Base-by-base conservation (phyloP, 37 sponge, comb jelly and placozoan genomes). In the Theonella swinhoei region DNA sequence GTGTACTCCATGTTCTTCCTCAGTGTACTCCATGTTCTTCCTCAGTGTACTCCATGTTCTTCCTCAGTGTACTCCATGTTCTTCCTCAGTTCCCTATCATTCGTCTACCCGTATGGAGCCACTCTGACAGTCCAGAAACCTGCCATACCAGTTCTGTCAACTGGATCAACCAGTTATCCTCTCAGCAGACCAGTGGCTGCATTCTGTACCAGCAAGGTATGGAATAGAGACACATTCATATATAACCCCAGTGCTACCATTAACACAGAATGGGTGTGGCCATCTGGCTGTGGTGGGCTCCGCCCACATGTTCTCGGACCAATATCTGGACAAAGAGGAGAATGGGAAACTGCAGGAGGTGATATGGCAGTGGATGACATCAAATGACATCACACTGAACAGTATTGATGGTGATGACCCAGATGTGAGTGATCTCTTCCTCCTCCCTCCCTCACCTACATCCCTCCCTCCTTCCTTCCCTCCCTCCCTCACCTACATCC, bases 141-240 rank as follows among this genome's bases (percentile, higher is more conserved):
- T 32, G 82, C 99, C 0, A 83, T 98, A 23, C 82, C 93, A 28
- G 89, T 96, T n/a, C 88, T 98, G 19, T 98, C 99, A 31, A 88
- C 98, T 2, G 99, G 99, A 19, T 84, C 74, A 33, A 90, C 90
- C 29, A 96, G 93, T 31, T 91, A 90, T 68, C 99, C 99, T 24
- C 90, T 96, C 79, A 96, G 96, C 79, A 87, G 99, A 80, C 99
- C 99, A 4, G 86, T 96, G n/a, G 94, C 96, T 88, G 99, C 99
- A 25, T 94, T 98, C 85, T 87, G 88, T 74, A 31, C 77, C 62
- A 62, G 68, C 31, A 89, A 87, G 76, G 90, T 83, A 64, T n/a
- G 72, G 25, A 65, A n/a, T 20, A 65, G 67, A 24, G 19, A 29
- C n/a, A 65, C 5, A 9, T 65, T 7, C 7, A 24, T 35, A 75